These are phyloP conservation scores for Pogonomyrmex barbatus DNA, from an alignment of 1,140 invertebrate genomes.

Conservation along the genomic window DNA sequence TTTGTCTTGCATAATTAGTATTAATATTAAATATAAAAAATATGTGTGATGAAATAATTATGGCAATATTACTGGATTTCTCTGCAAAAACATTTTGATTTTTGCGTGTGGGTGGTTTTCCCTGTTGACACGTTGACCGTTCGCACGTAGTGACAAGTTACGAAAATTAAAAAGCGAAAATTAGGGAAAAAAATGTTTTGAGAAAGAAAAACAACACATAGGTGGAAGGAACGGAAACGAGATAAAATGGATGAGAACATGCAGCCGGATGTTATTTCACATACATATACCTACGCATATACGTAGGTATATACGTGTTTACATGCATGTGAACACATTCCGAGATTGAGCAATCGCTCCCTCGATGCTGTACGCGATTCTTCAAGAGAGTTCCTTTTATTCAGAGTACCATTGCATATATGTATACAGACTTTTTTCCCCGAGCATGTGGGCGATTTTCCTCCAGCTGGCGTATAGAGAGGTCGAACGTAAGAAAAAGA, in stretches of 20 bases:
- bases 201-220: not conserved
- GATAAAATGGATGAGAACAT: slow-evolving; percentile 30
- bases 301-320: not conserved
- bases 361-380: slow-evolving; percentile 64
- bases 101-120: slow-evolving; percentile 25
- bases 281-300: not conserved
- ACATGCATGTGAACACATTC: slow-evolving; percentile 24
- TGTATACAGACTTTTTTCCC: slow-evolving; percentile 41
- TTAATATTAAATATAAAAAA: not conserved
- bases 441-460: slow-evolving; percentile 62
- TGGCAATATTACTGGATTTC: slow-evolving; percentile 23
- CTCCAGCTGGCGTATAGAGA: slow-evolving; percentile 29
- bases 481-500: not conserved
- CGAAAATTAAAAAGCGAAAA: slow-evolving; percentile 11
- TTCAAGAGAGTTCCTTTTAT: slow-evolving; percentile 70
- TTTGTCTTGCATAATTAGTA: not conserved
- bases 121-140: slow-evolving; percentile 37
- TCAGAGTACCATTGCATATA: slow-evolving; percentile 46
- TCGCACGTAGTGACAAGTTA: not conserved
- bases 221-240: slow-evolving; percentile 26
- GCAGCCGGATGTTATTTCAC: slow-evolving; percentile 43
- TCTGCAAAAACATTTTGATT: slow-evolving; percentile 52
- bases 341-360: slow-evolving; percentile 62
- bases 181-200: not conserved
- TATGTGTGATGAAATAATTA: not conserved